Evolutionary conservation across 2,888 invertebrate genomes (phyloP).

Genomic region (Hypomecis atomaria): DNA sequence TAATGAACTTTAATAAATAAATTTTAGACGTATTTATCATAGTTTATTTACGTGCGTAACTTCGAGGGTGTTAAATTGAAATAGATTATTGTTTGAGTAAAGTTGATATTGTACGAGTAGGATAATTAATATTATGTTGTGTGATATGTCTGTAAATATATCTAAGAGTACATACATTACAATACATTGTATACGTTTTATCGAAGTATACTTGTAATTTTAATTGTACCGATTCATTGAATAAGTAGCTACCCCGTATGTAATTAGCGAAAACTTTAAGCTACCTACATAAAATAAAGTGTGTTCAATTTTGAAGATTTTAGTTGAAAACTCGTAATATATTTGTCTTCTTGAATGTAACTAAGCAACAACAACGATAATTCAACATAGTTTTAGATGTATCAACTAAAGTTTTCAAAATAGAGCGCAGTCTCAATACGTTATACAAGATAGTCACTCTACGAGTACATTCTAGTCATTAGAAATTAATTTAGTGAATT

Average conservation of each 20-base stretch:
- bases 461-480: constrained; percentile 1
- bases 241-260: constrained; percentile 24
- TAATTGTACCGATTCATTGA: constrained; percentile 42
- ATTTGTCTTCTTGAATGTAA: no score
- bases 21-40: constrained; percentile 62
- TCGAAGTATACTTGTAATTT: constrained; percentile 60
- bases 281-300: not conserved
- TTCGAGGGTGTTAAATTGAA: constrained; percentile 53
- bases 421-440: not conserved
- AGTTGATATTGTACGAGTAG: constrained; percentile 34
- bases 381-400: no score
- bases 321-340: no score
- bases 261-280: constrained; percentile 9
- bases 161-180: constrained; percentile 51
- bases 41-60: constrained; percentile 47
- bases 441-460: constrained; percentile 1
- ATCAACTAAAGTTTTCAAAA: no score
- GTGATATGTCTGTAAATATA: constrained; percentile 72
- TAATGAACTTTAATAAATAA: constrained; percentile 58
- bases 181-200: constrained; percentile 71
- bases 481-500: not conserved
- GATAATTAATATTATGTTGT: constrained; percentile 56
- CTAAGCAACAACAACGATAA: no score
- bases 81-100: constrained; percentile 47
- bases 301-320: not conserved